Conservation (phyloP, 2,113 vertebrate genomes). For the Xiphophorus couchianus region DNA sequence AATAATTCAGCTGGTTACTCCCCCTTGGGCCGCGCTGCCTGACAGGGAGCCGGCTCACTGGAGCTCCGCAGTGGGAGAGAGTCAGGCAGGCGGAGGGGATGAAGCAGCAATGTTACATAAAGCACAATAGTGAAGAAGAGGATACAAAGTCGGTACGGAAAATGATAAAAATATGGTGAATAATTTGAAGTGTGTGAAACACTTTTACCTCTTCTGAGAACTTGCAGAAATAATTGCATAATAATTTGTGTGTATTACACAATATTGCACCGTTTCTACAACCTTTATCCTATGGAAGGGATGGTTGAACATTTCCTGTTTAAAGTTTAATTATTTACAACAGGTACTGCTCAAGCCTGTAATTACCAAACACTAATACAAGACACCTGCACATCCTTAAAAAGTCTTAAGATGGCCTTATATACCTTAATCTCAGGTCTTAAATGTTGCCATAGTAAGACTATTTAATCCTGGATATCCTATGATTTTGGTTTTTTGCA, state of each 20-base stretch:
- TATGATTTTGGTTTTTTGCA: too few species aligned
- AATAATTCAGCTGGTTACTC: slow-evolving; percentile 81
- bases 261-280: not conserved
- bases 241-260: too few species aligned
- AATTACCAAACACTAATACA: too few species aligned
- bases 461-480: too few species aligned
- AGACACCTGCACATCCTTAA: too few species aligned
- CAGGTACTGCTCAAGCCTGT: too few species aligned
- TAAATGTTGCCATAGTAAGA: too few species aligned
- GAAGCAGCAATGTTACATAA: not conserved
- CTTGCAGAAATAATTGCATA: not conserved
- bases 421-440: too few species aligned
- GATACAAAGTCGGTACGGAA: slow-evolving; percentile 31
- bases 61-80: slow-evolving; percentile 61
- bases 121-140: slow-evolving; percentile 40
- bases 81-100: slow-evolving; percentile 14
- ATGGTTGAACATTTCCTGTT: not conserved
- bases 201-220: not conserved
- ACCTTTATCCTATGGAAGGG: not conserved
- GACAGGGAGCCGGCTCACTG: slow-evolving; percentile 68
- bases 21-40: slow-evolving; percentile 69
- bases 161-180: slow-evolving; percentile 1
- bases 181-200: not conserved
- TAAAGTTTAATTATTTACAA: not conserved
- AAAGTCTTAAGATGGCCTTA: too few species aligned